Percentiles rank a stretch among this genome's conserved stretches.
phyloP scores from a whole-genome alignment of 2,113 vertebrate species.

The Xyrauchen texanus region DNA sequence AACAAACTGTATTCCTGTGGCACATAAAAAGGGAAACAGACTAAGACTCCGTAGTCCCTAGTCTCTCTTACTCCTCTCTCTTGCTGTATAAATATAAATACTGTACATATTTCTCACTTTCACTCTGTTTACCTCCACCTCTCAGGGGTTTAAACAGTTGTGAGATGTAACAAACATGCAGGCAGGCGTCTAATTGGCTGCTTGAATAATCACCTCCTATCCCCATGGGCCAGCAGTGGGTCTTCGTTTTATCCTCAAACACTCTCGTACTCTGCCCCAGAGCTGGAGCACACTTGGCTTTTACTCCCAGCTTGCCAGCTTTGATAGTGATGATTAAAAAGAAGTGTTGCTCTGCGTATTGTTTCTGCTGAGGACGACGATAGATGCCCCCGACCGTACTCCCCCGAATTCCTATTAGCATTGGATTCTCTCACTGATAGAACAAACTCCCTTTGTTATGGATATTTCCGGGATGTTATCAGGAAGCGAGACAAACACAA shows the following conservation, averaged over 20 bases:
- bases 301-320: constrained; percentile 67
- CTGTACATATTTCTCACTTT: no score
- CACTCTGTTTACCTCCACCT: constrained; percentile 49
- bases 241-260: constrained; percentile 61
- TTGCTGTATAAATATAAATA: no score
- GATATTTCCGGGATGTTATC: constrained; percentile 37
- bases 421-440: constrained; percentile 57
- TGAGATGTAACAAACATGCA: constrained; percentile 57
- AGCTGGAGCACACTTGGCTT: constrained; percentile 60
- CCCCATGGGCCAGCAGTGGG: constrained; percentile 51
- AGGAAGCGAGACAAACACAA: no score
- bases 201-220: constrained; percentile 69
- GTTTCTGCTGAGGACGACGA: constrained; percentile 53
- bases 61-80: no score
- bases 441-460: constrained; percentile 53
- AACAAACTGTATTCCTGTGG: no score
- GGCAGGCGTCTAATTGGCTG: constrained; percentile 68
- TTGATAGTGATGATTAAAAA: constrained; percentile 77
- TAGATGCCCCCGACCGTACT: constrained; percentile 11
- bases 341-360: constrained; percentile 59
- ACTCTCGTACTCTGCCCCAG: constrained; percentile 55
- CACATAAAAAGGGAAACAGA: no score
- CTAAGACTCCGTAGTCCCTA: not conserved
- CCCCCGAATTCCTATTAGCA: constrained; percentile 44
- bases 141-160: constrained; percentile 40